phyloP scores from a whole-genome alignment of 2,888 invertebrate species.

The Laothoe populi region DNA sequence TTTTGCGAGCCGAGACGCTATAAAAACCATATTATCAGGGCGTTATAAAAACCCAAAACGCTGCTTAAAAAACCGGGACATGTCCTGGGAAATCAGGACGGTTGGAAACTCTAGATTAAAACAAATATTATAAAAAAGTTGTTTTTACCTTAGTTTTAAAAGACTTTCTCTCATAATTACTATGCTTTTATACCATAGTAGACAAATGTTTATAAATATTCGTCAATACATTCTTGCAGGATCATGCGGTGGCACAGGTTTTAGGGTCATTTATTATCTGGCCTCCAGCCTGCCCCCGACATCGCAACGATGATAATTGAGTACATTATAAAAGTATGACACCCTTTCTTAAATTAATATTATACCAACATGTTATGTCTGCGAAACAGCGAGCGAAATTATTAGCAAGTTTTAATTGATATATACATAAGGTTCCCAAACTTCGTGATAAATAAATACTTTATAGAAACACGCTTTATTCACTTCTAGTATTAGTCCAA shows the following conservation, averaged over 20 bases:
- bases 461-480: background rate
- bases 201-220: conserved; percentile 30
- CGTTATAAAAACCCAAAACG: no score
- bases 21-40: no score
- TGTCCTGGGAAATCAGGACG: no score
- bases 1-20: no score
- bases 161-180: background rate
- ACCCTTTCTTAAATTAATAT: conserved; percentile 24
- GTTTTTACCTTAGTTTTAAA: no score
- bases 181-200: conserved; percentile 27
- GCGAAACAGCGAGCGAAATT: background rate
- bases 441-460: background rate
- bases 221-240: conserved; percentile 32
- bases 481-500: no score
- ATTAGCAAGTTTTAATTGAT: no score
- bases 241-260: conserved; percentile 37
- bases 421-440: no score
- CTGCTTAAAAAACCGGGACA: no score
- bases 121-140: background rate
- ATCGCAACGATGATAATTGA: conserved; percentile 24
- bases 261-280: conserved; percentile 39
- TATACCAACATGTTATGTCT: background rate
- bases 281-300: conserved; percentile 39
- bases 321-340: conserved; percentile 26
- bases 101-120: no score